A percentile compares a stretch with the other conserved stretches of the same genome.
These are phyloP conservation scores for Petaurus breviceps DNA, from an alignment of 2,113 vertebrate species.

Conservation along the genomic window DNA sequence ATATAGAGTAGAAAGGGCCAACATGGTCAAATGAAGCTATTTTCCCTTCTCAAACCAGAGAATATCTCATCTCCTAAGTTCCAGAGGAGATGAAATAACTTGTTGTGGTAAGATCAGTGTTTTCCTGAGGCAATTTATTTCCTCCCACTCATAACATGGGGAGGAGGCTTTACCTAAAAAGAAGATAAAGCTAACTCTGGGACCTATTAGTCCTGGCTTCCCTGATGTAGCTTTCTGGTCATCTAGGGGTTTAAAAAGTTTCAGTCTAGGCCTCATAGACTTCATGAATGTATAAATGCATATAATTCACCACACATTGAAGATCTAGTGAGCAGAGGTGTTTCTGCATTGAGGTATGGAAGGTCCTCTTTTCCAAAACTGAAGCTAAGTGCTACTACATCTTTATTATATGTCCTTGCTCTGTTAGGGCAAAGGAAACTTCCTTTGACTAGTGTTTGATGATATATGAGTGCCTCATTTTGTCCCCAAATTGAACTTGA, in stretches of 20 bases:
- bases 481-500: not conserved
- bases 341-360: not conserved
- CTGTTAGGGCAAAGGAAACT: not conserved
- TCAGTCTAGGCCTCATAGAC: not conserved
- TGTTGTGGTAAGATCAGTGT: not conserved
- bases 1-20: not conserved
- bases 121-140: not conserved
- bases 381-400: not conserved
- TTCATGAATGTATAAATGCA: not conserved
- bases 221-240: not conserved
- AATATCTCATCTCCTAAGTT: not conserved
- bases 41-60: not conserved
- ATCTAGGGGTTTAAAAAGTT: not conserved
- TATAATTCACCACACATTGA: not conserved
- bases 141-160: not conserved
- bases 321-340: not conserved
- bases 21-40: not conserved
- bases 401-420: not conserved
- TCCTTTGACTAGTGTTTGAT: not conserved
- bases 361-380: not conserved
- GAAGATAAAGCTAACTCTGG: not conserved
- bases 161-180: not conserved
- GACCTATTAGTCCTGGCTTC: not conserved
- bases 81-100: not conserved
- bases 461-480: not conserved